These are phyloP conservation scores for Spisula subtruncata DNA, from an alignment of 2,888 invertebrate genomes.

Conservation along the genomic window DNA sequence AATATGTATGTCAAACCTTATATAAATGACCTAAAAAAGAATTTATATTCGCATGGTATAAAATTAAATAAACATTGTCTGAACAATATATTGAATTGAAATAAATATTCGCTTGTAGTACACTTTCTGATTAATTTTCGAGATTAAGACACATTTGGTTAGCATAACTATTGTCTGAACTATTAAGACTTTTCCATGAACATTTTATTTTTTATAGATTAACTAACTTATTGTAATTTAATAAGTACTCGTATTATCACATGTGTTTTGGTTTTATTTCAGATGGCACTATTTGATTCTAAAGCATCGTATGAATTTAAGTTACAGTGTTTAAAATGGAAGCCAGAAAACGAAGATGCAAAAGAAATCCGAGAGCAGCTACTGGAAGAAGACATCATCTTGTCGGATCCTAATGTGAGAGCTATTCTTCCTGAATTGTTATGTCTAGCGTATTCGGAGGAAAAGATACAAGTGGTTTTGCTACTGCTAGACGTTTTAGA, in stretches of 20 bases:
- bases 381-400: slow-evolving; percentile 50
- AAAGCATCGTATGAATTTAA: slow-evolving; percentile 64
- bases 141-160: too few relatives aligned
- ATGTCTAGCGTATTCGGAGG: slow-evolving; percentile 40
- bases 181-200: too few relatives aligned
- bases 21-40: too few relatives aligned
- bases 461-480: slow-evolving; percentile 45
- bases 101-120: too few relatives aligned
- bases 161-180: not conserved
- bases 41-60: too few relatives aligned
- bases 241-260: not conserved
- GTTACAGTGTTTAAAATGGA: slow-evolving; percentile 67
- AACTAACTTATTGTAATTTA: not conserved
- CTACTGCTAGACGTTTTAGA: slow-evolving; percentile 61
- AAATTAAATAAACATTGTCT: too few relatives aligned
- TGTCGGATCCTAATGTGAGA: slow-evolving; percentile 50
- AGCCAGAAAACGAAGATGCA: slow-evolving; percentile 56
- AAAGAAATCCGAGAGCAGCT: slow-evolving; percentile 59
- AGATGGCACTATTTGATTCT: slow-evolving; percentile 70
- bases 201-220: too few relatives aligned
- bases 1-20: too few relatives aligned
- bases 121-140: too few relatives aligned
- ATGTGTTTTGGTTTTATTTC: not conserved
- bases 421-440: slow-evolving; percentile 59
- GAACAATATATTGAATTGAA: too few relatives aligned